Evolutionary conservation across 2,888 invertebrate species (phyloP), one percentile per base, ranked within the genome.

Genomic region (Gasteruption jaculator): DNA sequence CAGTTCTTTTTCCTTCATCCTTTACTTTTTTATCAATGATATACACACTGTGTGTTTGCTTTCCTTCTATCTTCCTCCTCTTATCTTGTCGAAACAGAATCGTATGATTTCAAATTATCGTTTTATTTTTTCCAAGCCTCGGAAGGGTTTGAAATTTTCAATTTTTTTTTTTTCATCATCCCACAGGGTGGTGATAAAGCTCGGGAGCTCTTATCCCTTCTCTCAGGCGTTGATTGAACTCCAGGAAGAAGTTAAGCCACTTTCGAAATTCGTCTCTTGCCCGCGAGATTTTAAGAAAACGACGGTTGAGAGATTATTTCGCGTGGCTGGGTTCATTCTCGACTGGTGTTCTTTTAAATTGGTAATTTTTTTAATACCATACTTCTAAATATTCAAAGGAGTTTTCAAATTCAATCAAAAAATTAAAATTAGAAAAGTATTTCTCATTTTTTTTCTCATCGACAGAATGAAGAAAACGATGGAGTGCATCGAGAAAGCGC

Each of bases 331-430:
- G 1, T 83, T 91, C 57, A 79, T 83, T 21, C 70, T 92, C 11
- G 92, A 93, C 66, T 93, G 92, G 92, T 93, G 92, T 60, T 83
- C 84, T 37, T 92, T 92, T 66, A 80, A 83, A 69, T 74, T 92
- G 77, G 86, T 90, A 62, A 72, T 76, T 58, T 40, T 22, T 14
- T n/a, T n/a, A n/a, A n/a, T n/a, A n/a, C n/a, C n/a, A n/a, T n/a
- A n/a, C n/a, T n/a, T n/a, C n/a, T n/a, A n/a, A n/a, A n/a, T n/a
- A n/a, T n/a, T n/a, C n/a, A n/a, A n/a, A n/a, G n/a, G n/a, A n/a
- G n/a, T n/a, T n/a, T n/a, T n/a, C n/a, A n/a, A n/a, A n/a, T n/a
- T n/a, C n/a, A n/a, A n/a, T n/a, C n/a, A n/a, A n/a, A n/a, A n/a
- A n/a, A 22, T 33, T 11, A n/a, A 20, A 14, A 38, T 15, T 2